Conservation (phyloP, 2,797 vertebrate genomes). For the Myotis myotis region DNA sequence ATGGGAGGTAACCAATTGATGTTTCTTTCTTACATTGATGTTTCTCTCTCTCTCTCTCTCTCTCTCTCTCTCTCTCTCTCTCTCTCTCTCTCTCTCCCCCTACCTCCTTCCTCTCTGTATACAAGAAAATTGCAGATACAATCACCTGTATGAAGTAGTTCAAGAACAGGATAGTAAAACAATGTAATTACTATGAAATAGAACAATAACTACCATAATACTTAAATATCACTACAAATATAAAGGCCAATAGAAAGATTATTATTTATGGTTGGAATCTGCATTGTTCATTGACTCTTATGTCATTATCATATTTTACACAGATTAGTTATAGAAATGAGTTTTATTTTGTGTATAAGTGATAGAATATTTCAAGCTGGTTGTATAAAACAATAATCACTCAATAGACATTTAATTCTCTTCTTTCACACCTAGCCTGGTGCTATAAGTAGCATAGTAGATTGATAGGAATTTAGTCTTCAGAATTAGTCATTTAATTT, state of each 20-base stretch:
- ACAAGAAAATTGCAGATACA: slow-evolving; percentile 25
- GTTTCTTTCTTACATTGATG: too few species aligned
- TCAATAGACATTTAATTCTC: not conserved
- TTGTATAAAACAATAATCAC: not conserved
- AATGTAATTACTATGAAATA: slow-evolving; percentile 21
- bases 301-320: not conserved
- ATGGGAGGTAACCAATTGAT: too few species aligned
- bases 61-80: too few species aligned
- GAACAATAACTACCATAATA: not conserved
- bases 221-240: not conserved
- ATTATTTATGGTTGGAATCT: not conserved
- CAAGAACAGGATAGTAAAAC: slow-evolving; percentile 10
- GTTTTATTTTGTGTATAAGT: not conserved
- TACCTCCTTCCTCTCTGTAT: not conserved
- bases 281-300: not conserved
- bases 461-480: not conserved
- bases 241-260: slow-evolving; percentile 5
- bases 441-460: not conserved
- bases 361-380: not conserved
- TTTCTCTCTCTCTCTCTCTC: too few species aligned
- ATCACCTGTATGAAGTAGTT: not conserved
- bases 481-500: not conserved
- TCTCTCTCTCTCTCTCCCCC: too few species aligned
- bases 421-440: not conserved
- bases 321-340: not conserved